Percentiles rank a stretch among this genome's conserved stretches.
phyloP scores from a whole-genome alignment of 1,140 invertebrate species.

The Cyphomyrmex costatus region DNA sequence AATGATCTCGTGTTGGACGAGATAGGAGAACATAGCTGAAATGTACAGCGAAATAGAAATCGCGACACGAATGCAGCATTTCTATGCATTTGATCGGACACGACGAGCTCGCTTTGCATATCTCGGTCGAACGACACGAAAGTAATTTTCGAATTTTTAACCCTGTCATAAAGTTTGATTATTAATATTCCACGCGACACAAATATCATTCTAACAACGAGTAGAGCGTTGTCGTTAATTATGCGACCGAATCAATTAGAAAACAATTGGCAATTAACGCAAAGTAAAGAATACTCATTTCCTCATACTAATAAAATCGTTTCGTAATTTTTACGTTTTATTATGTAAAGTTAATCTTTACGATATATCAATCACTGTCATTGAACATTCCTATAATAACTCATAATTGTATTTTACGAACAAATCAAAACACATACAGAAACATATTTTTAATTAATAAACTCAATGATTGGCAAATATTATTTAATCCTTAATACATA shows the following conservation, averaged over 20 bases:
- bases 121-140: not conserved
- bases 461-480: not conserved
- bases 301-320: not conserved
- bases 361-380: not conserved
- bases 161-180: conserved; percentile 44
- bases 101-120: conserved; percentile 40
- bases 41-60: conserved; percentile 38
- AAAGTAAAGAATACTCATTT: not conserved
- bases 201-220: not conserved
- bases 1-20: not conserved
- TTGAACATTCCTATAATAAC: not conserved
- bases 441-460: not conserved
- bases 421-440: not conserved
- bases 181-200: conserved; percentile 8
- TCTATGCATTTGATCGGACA: conserved; percentile 38
- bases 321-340: conserved; percentile 14
- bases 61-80: conserved; percentile 9
- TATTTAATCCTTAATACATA: not conserved
- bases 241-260: not conserved
- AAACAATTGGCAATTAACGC: conserved; percentile 36
- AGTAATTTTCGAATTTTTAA: conserved; percentile 47
- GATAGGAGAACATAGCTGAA: not conserved
- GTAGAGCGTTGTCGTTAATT: not conserved
- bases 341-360: conserved; percentile 12
- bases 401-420: conserved; percentile 8